Base-by-base conservation (phyloP, 2,797 vertebrate genomes). In the Gastrophryne carolinensis region DNA sequence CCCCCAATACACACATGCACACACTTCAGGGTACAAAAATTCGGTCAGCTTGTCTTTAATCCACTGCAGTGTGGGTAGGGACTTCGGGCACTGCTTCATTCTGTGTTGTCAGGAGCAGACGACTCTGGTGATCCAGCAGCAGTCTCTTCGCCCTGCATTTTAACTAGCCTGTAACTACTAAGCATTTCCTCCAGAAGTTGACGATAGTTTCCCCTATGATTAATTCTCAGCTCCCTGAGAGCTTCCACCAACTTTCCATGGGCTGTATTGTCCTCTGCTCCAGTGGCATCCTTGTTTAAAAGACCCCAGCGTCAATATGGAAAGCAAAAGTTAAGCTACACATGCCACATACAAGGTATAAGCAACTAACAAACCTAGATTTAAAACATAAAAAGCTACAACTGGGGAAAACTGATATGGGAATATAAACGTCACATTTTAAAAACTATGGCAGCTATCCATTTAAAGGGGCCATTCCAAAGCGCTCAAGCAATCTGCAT, bases 191-290 rank as follows among this genome's bases (percentile, higher is more conserved):
- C 97, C 94, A 99, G 93, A 79, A 96, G 94, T 65, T 96, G 86
- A 82, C 94, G 95, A 90, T 96, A 98, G 92, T 95, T 96, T 83
- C 96, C 97, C 93, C 97, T 95, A 90, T 98, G 95, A 92, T 92
- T 95, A 87, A 97, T 91, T 90, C 96, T 96, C 92, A 99, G 95
- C 91, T 98, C 95, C 89, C 96, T 95, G 86, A 99, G 93, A 21
- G 94, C 95, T 90, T 98, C 95, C 93, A 94, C 90, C 90, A 99
- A 93, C 86, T 92, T 93, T 74, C 95, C 92, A 83, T 94, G 91
- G 63, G 91, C 87, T 90, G 92, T 90, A 87, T 93, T 87, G 86
- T 90, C 92, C 85, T 89, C 89, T 54, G 88, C 84, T 88, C 92
- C 94, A 86, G 90, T 93, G 84, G 92, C 90, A 87, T 95, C 96